Evolutionary conservation across 2,113 vertebrate species (phyloP).

Genomic region (Austrofundulus limnaeus): DNA sequence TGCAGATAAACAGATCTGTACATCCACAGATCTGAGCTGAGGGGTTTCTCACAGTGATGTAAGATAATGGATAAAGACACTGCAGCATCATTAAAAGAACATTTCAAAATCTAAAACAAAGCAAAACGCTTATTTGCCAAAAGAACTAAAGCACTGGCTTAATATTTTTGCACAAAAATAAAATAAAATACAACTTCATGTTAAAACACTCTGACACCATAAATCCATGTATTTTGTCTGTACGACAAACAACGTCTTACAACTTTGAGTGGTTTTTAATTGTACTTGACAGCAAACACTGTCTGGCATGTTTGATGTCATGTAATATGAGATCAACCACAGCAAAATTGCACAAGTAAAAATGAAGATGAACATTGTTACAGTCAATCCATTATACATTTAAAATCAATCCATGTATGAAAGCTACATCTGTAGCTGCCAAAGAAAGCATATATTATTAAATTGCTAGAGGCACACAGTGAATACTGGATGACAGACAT

Average conservation of each 20-base stretch:
- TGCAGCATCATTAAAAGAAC: too few species aligned
- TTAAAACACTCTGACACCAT: neutral
- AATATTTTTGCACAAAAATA: neutral
- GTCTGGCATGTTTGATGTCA: slow-evolving; percentile 6
- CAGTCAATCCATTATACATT: slow-evolving; percentile 46
- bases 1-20: slow-evolving; percentile 29
- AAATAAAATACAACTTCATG: neutral
- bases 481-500: slow-evolving; percentile 52
- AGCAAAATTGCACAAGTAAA: slow-evolving; percentile 16
- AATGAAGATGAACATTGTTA: slow-evolving; percentile 5
- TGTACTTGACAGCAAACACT: slow-evolving; percentile 3
- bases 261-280: slow-evolving; percentile 3
- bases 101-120: slow-evolving; percentile 15
- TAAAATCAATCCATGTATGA: slow-evolving; percentile 51
- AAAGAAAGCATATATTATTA: slow-evolving; percentile 60
- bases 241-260: neutral
- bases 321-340: neutral
- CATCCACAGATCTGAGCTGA: slow-evolving; percentile 23
- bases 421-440: slow-evolving; percentile 39
- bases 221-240: slow-evolving; percentile 8
- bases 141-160: slow-evolving; percentile 2
- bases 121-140: slow-evolving; percentile 23
- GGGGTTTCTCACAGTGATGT: slow-evolving; percentile 41
- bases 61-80: slow-evolving; percentile 26
- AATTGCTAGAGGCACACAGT: slow-evolving; percentile 29